Conservation (phyloP, 64 coral and sea anemone genomes). For the Actinia equina region DNA sequence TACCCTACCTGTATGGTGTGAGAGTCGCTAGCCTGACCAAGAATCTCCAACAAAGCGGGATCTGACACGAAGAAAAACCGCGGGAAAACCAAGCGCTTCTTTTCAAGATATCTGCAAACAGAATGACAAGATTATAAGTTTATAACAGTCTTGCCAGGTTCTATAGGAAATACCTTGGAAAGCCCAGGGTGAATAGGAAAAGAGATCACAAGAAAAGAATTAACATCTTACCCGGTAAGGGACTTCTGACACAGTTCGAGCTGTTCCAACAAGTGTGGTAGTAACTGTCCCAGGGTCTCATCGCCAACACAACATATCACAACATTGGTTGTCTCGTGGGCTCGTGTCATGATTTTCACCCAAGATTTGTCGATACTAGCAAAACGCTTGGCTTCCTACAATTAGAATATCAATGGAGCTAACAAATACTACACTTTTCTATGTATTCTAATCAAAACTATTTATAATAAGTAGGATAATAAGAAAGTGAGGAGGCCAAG, state of each 20-base stretch:
- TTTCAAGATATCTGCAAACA: constrained; percentile 76
- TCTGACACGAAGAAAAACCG: constrained; percentile 96
- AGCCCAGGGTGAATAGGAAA: too few species aligned
- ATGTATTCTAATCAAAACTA: too few species aligned
- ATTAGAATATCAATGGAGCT: not conserved
- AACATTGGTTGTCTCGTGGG: constrained; percentile 80
- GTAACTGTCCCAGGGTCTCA: constrained; percentile 78
- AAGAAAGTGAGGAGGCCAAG: too few species aligned
- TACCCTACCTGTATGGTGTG: constrained; percentile 76
- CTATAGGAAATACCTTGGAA: not conserved
- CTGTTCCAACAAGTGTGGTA: constrained; percentile 87
- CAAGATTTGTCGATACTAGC: constrained; percentile 89
- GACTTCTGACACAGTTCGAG: constrained; percentile 90
- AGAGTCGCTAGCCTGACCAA: constrained; percentile 92
- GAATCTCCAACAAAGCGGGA: constrained; percentile 80
- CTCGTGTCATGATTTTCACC: constrained; percentile 95
- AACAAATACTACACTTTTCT: too few species aligned
- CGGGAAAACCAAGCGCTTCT: constrained; percentile 87
- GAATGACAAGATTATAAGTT: too few species aligned
- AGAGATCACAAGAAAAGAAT: not conserved
- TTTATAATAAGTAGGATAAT: too few species aligned
- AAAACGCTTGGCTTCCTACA: constrained; percentile 91
- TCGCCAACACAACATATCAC: constrained; percentile 88
- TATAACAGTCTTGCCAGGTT: not conserved
- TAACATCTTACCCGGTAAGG: constrained; percentile 63